Evolutionary conservation across 2,113 vertebrate genomes (phyloP), one percentile per base, ranked within the genome.

Genomic region (Vicugna pacos): DNA sequence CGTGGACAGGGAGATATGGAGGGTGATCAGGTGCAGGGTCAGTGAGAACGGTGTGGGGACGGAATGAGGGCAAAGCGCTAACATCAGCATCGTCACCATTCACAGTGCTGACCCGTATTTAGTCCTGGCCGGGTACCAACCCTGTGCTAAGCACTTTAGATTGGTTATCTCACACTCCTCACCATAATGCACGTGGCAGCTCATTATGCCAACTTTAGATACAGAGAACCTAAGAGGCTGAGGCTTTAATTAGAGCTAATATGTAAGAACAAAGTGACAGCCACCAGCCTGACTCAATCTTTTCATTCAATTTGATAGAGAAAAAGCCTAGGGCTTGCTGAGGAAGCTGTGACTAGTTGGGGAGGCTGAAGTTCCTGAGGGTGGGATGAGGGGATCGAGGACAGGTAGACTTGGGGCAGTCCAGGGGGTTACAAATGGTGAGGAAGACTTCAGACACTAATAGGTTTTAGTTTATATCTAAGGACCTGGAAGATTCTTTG

Each of bases 81-180:
- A 15, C 42, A 46, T 24, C 6, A 8, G 3, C 38, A 30, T 16
- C 13, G 0, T 28, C 32, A 2, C 42, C 69, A 17, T 24, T 38
- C 20, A 13, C 89, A 86, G 15, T 30, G 52, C n/a, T 58, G 46
- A 60, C 32, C 15, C 48, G 4, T 3, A 14, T 12, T 65, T 8
- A 28, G 54, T 62, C 77, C 88, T 54, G 22, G 19, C 65, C 70
- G n/a, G 76, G 76, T 7, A 22, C 79, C 60, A 77, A n/a, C 62
- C 22, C 80, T 38, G 14, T 6, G 5, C 56, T 30, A 8, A 80
- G 52, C 14, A 3, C 81, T 16, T 46, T 2, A 35, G 7, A 22
- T 60, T 24, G 24, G n/a, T 58, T 19, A n/a, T 38, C 46, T n/a
- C 3, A 0, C n/a, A 8, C 20, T 24, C 48, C 30, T 60, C 38